phyloP scores from a whole-genome alignment of 53 echinoderm and acorn worm genomes.

The Actinopyga echinites region DNA sequence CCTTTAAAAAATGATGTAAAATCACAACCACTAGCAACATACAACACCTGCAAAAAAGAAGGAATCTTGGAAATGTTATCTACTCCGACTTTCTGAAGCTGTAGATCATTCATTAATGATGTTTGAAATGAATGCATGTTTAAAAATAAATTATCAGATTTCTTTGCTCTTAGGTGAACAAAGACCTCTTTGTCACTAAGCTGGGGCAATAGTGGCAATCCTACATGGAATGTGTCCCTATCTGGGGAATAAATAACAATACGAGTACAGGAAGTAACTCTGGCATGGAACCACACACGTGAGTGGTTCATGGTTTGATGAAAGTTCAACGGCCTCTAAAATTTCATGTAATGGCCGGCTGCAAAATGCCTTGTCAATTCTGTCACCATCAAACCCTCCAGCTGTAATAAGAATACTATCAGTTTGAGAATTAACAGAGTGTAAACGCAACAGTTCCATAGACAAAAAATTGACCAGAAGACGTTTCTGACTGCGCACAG shows the following conservation, averaged over 20 bases:
- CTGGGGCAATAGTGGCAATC: neutral
- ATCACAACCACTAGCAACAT: neutral
- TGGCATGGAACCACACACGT: conserved; percentile 26
- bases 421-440: neutral
- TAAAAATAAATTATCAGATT: neutral
- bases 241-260: conserved; percentile 7
- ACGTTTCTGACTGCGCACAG: neutral
- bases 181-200: neutral
- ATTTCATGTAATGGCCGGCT: neutral
- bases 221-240: conserved; percentile 4
- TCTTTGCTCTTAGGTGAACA: conserved; percentile 3
- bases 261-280: neutral
- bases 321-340: neutral
- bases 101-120: neutral
- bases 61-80: neutral
- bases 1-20: neutral
- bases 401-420: neutral
- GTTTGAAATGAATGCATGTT: neutral
- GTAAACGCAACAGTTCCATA: neutral
- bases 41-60: neutral
- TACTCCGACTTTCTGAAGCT: neutral
- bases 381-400: neutral
- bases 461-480: conserved; percentile 43
- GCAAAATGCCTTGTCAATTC: neutral
- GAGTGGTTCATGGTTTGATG: conserved; percentile 7